A percentile compares a stretch with the other conserved stretches of the same genome.
These are phyloP conservation scores for Trochalopteron elliotii DNA, from an alignment of 2,113 vertebrate genomes.

Conservation along the genomic window DNA sequence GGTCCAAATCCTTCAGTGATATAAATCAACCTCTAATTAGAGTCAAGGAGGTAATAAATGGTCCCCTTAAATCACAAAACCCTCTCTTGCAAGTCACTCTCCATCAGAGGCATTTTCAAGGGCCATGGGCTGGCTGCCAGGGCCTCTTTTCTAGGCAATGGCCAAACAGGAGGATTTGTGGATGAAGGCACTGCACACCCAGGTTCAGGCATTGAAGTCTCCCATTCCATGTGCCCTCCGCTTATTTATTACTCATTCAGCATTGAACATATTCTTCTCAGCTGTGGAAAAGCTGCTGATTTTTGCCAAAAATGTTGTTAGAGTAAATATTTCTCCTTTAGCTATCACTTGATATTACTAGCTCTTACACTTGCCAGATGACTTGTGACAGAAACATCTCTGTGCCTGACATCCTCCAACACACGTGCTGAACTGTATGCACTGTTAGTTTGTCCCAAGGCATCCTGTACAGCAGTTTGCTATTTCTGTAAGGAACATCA, in stretches of 20 bases:
- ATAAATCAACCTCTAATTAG: background rate
- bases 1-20: background rate
- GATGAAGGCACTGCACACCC: fast-evolving
- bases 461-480: background rate
- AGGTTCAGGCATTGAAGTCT: background rate
- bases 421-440: fast-evolving
- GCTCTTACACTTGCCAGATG: background rate
- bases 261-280: background rate
- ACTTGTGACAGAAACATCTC: background rate
- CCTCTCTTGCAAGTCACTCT: background rate
- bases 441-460: background rate
- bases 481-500: background rate
- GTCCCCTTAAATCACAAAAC: background rate
- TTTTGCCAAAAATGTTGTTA: background rate
- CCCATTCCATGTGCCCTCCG: fast-evolving
- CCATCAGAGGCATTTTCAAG: background rate
- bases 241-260: background rate
- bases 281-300: background rate
- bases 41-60: background rate
- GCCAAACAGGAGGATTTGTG: background rate
- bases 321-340: background rate
- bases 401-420: background rate
- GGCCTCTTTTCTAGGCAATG: background rate
- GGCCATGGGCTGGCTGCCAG: background rate
- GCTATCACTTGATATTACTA: background rate